A percentile compares a stretch with the other conserved stretches of the same genome.
These are phyloP conservation scores for Rhynchotus rufescens DNA, from an alignment of 2,797 vertebrate species.

Conservation along the genomic window DNA sequence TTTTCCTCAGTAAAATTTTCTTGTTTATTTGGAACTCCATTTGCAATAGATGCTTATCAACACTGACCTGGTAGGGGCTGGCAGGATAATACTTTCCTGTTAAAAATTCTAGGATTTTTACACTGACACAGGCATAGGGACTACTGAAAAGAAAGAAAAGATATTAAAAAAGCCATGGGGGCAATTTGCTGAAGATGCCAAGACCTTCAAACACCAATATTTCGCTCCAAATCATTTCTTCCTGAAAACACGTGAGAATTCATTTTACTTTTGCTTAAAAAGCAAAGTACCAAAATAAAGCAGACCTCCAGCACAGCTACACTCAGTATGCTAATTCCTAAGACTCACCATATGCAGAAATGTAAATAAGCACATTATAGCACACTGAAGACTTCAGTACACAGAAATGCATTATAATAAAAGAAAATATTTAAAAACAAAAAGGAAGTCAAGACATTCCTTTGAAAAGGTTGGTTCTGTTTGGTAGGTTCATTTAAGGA, in stretches of 20 bases:
- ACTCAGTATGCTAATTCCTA: rapidly evolving
- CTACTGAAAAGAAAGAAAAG: not conserved
- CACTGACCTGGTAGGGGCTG: not conserved
- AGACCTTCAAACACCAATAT: not conserved
- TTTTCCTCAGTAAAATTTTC: rapidly evolving
- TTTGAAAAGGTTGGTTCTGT: conserved; percentile 28
- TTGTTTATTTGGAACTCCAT: not conserved
- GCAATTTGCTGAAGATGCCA: rapidly evolving
- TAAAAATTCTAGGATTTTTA: not conserved
- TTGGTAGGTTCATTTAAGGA: conserved; percentile 63
- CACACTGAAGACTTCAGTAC: not conserved
- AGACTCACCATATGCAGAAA: not conserved
- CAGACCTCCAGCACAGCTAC: not conserved
- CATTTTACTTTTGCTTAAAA: not conserved
- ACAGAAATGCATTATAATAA: not conserved
- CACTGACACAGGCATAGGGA: rapidly evolving
- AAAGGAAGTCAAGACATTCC: not conserved
- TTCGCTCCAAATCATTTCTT: not conserved
- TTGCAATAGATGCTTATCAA: not conserved
- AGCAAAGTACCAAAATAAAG: not conserved
- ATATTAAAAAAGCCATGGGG: not conserved
- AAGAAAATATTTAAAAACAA: not conserved
- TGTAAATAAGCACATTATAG: not conserved
- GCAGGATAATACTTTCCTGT: not conserved
- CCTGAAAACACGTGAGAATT: not conserved